These are phyloP conservation scores for Pygmarrhopalites habei DNA, from an alignment of 1,140 invertebrate genomes.

Conservation along the genomic window DNA sequence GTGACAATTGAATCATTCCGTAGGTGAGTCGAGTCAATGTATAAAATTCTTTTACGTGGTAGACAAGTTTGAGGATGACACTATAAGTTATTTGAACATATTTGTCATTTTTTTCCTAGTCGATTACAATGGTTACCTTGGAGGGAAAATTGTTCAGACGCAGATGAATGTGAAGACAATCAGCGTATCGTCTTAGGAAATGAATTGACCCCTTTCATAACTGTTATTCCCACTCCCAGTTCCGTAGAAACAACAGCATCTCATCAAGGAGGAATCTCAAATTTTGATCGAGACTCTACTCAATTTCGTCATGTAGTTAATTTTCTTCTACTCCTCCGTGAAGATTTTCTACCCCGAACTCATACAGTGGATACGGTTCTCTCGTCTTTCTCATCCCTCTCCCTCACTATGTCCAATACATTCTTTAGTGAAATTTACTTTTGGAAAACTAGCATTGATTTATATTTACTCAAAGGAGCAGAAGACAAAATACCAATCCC, in stretches of 20 bases:
- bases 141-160: conserved; percentile 19
- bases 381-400: conserved; percentile 12
- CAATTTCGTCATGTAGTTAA: conserved; percentile 34
- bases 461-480: conserved; percentile 13
- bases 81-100: too few species aligned
- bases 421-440: conserved; percentile 35
- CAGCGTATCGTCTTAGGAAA: conserved; percentile 16
- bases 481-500: conserved; percentile 15
- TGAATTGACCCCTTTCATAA: conserved; percentile 25
- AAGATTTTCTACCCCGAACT: conserved; percentile 36
- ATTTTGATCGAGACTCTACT: conserved; percentile 21
- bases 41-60: too few species aligned
- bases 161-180: conserved; percentile 30
- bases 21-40: too few species aligned
- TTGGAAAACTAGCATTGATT: conserved; percentile 29
- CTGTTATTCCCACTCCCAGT: conserved; percentile 11
- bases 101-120: too few species aligned
- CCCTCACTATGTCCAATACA: conserved; percentile 21
- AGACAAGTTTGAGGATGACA: too few species aligned
- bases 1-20: conserved; percentile 25
- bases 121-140: conserved; percentile 32
- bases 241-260: too few species aligned
- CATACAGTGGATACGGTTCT: conserved; percentile 29
- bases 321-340: conserved; percentile 16
- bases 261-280: neutral